A percentile compares a stretch with the other conserved stretches of the same genome.
phyloP scores from a whole-genome alignment of 2,113 vertebrate genomes.

The Anarhynchus alexandrinus region DNA sequence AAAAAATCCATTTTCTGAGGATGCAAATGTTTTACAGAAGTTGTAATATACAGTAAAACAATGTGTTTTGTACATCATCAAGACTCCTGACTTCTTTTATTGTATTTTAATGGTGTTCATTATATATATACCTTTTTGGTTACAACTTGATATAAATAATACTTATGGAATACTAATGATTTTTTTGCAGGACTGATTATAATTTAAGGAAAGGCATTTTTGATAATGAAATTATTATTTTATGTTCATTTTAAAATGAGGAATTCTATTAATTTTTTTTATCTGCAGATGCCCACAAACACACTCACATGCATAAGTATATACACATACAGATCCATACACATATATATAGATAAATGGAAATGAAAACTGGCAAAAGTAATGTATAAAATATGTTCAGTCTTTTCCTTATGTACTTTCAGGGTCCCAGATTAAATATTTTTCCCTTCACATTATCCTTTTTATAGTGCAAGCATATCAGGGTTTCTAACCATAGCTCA shows the following conservation, averaged over 20 bases:
- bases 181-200: not conserved
- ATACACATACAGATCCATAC: not conserved
- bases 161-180: not conserved
- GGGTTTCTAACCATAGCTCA: not conserved
- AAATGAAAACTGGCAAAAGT: not conserved
- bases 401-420: not conserved
- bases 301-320: not conserved
- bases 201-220: not conserved
- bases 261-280: not conserved
- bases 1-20: not conserved
- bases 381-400: not conserved
- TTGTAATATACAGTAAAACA: not conserved
- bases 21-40: not conserved
- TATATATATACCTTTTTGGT: not conserved
- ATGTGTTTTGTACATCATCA: not conserved
- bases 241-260: not conserved
- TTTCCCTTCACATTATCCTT: not conserved
- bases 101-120: not conserved
- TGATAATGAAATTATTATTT: not conserved
- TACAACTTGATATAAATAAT: not conserved
- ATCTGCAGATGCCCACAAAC: not conserved
- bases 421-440: not conserved
- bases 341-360: not conserved
- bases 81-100: not conserved
- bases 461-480: not conserved